Evolutionary conservation across 2,797 vertebrate genomes (phyloP).

Genomic region (Pipistrellus kuhlii): DNA sequence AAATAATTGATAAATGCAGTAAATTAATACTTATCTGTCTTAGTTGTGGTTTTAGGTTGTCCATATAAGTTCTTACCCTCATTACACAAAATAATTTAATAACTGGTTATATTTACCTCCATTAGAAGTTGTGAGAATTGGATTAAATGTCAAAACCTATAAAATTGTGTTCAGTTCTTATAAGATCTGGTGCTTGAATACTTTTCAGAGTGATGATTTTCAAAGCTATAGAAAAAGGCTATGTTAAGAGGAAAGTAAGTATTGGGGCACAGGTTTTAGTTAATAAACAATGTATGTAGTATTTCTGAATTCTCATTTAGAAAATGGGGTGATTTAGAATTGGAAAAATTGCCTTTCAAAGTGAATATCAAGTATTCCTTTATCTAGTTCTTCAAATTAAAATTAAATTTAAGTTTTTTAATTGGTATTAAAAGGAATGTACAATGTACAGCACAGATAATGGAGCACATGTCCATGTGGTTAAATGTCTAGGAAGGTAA

Average conservation of each 20-base stretch:
- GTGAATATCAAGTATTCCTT: background rate
- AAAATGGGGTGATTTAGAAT: slow-evolving; percentile 32
- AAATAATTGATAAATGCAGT: background rate
- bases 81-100: slow-evolving; percentile 24
- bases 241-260: background rate
- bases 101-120: background rate
- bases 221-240: background rate
- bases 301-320: slow-evolving; percentile 35
- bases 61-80: background rate
- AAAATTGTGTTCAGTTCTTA: background rate
- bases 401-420: background rate
- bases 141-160: slow-evolving; percentile 10
- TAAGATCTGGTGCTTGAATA: slow-evolving; percentile 31
- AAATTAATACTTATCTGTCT: background rate
- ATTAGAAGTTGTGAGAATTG: slow-evolving; percentile 22
- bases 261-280: background rate
- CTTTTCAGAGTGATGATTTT: background rate
- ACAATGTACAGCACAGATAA: background rate
- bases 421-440: background rate
- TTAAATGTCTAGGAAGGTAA: background rate
- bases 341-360: slow-evolving; percentile 26
- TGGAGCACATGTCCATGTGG: background rate
- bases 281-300: background rate
- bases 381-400: slow-evolving; percentile 45
- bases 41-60: slow-evolving; percentile 28